These are phyloP conservation scores for Premnoplex brunnescens DNA, from an alignment of 2,797 vertebrate species.

Conservation along the genomic window DNA sequence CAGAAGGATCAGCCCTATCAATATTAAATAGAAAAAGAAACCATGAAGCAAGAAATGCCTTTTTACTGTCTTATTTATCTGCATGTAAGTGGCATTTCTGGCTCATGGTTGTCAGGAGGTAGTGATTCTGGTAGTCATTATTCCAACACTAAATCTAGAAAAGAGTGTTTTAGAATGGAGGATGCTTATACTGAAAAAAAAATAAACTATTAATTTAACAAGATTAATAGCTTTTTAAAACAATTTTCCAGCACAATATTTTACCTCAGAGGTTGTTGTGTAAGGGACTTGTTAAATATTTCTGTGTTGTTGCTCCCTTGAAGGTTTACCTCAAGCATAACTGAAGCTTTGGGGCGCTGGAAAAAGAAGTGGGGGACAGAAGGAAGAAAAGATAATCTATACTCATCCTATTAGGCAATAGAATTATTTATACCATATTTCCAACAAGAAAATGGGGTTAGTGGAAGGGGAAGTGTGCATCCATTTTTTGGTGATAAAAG, in stretches of 20 bases:
- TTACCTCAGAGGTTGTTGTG: background rate
- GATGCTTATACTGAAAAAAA: background rate
- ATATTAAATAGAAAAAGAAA: background rate
- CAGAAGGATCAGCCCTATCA: background rate
- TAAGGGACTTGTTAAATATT: background rate
- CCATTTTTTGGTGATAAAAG: background rate
- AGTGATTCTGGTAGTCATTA: background rate
- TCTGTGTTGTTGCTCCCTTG: background rate
- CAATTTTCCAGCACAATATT: background rate
- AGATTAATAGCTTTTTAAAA: background rate
- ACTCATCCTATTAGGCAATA: background rate
- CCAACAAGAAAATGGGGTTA: background rate
- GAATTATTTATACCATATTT: background rate
- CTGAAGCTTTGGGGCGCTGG: background rate
- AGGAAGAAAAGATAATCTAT: background rate
- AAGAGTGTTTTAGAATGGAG: background rate
- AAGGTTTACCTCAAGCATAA: background rate
- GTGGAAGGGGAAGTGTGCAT: background rate
- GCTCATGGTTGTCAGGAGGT: background rate
- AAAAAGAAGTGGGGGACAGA: background rate
- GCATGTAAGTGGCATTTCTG: background rate
- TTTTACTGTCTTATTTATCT: background rate
- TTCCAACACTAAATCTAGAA: background rate
- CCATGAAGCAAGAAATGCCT: background rate
- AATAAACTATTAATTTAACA: background rate